Evolutionary conservation across 2,113 vertebrate genomes (phyloP).

Genomic region (Suncus etruscus): DNA sequence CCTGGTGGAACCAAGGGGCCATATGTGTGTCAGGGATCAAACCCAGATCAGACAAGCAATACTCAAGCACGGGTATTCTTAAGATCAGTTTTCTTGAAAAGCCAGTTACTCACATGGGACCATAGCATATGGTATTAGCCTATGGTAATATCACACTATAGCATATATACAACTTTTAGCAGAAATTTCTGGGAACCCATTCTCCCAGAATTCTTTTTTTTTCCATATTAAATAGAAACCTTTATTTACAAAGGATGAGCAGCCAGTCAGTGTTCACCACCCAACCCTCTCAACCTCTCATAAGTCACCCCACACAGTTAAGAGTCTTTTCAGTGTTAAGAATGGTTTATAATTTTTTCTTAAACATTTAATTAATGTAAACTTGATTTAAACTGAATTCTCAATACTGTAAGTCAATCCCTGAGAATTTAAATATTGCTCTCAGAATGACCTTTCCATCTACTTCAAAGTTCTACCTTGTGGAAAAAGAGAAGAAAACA

Average conservation of each 20-base stretch:
- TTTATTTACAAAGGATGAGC: slow-evolving; percentile 97
- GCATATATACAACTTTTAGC: too few relatives aligned
- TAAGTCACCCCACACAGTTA: slow-evolving; percentile 79
- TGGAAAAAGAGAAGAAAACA: slow-evolving; percentile 25
- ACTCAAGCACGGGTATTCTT: too few relatives aligned
- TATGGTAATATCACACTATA: too few relatives aligned
- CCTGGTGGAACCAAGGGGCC: too few relatives aligned
- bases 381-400: slow-evolving; percentile 83
- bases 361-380: slow-evolving; percentile 85
- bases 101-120: too few relatives aligned
- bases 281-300: slow-evolving; percentile 84
- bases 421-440: slow-evolving; percentile 89
- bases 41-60: too few relatives aligned
- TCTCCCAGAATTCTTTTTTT: too few relatives aligned
- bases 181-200: too few relatives aligned
- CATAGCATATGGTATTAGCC: too few relatives aligned
- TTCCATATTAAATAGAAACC: slow-evolving; percentile 96
- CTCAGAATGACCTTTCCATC: slow-evolving; percentile 85
- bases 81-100: too few relatives aligned
- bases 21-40: too few relatives aligned
- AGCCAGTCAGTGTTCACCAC: slow-evolving; percentile 91
- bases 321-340: slow-evolving; percentile 82
- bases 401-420: slow-evolving; percentile 86
- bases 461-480: slow-evolving; percentile 74
- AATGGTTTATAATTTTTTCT: slow-evolving; percentile 79